phyloP scores from a whole-genome alignment of 2,888 invertebrate genomes.

The Rotaria magnacalcarata region DNA sequence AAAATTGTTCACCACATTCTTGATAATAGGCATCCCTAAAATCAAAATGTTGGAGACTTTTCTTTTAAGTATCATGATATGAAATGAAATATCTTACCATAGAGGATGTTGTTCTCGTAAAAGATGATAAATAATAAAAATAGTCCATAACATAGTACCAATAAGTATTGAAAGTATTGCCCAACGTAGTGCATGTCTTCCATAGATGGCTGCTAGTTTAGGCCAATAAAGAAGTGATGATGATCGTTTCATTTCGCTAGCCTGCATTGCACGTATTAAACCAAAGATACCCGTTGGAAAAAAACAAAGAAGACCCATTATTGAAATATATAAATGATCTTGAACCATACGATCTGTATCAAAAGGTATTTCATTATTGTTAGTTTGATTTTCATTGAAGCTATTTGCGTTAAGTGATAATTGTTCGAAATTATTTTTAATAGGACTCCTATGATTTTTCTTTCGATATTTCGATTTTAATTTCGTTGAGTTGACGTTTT shows the following conservation, averaged over 20 bases:
- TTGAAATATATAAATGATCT: constrained; percentile 21
- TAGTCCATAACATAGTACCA: background rate
- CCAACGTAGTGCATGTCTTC: constrained; percentile 6
- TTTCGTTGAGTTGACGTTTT: background rate
- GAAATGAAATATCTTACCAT: background rate
- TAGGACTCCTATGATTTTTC: no score
- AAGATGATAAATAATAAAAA: background rate
- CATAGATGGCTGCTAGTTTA: background rate
- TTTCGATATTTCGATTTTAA: background rate
- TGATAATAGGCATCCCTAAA: background rate
- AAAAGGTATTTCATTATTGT: background rate
- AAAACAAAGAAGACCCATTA: background rate
- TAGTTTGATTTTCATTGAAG: background rate
- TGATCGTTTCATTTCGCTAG: background rate
- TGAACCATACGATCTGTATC: background rate
- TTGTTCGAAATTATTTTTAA: background rate
- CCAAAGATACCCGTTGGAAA: constrained; percentile 29
- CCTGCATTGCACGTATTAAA: background rate
- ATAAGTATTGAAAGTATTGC: background rate
- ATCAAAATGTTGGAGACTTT: background rate
- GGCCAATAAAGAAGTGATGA: background rate
- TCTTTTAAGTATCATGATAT: no score
- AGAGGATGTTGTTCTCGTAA: background rate
- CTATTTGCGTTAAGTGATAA: no score
- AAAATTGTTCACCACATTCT: background rate